Evolutionary conservation across 92 coral and sea anemone genomes (phyloP).

Genomic region (Actinernus sp.): DNA sequence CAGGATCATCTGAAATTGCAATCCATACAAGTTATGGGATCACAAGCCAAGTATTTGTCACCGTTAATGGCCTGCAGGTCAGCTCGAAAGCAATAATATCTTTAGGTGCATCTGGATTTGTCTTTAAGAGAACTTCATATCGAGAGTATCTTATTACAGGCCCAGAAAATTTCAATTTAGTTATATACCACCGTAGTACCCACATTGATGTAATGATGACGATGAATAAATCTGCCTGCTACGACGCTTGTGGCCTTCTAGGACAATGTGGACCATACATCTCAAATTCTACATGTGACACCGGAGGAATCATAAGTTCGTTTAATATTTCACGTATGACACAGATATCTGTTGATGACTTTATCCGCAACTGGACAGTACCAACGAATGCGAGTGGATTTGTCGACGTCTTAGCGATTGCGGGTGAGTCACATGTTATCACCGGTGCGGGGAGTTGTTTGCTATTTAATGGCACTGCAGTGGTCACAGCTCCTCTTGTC

Average conservation of each 20-base stretch:
- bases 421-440: slow-evolving; percentile 62
- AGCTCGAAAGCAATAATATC: slow-evolving; percentile 43
- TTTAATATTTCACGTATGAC: slow-evolving; percentile 65
- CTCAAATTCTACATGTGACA: slow-evolving; percentile 71
- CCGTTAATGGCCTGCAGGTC: slow-evolving; percentile 63
- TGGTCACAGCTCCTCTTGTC: slow-evolving; percentile 74
- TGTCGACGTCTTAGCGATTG: slow-evolving; percentile 62
- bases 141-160: slow-evolving; percentile 68
- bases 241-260: slow-evolving; percentile 88
- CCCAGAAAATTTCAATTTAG: slow-evolving; percentile 84
- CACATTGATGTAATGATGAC: slow-evolving; percentile 77
- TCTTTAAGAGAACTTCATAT: slow-evolving; percentile 75
- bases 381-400: slow-evolving; percentile 89
- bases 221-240: slow-evolving; percentile 81
- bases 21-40: slow-evolving; percentile 86
- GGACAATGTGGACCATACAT: slow-evolving; percentile 73
- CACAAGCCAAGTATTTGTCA: slow-evolving; percentile 55
- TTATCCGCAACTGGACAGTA: slow-evolving; percentile 71
- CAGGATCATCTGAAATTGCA: slow-evolving; percentile 50
- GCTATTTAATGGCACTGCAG: slow-evolving; percentile 75
- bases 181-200: slow-evolving; percentile 75
- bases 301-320: slow-evolving; percentile 56
- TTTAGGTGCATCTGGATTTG: slow-evolving; percentile 71
- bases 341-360: slow-evolving; percentile 60
- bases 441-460: slow-evolving; percentile 93